phyloP scores from a whole-genome alignment of 2,888 invertebrate genomes.

The Andrena fulva region DNA sequence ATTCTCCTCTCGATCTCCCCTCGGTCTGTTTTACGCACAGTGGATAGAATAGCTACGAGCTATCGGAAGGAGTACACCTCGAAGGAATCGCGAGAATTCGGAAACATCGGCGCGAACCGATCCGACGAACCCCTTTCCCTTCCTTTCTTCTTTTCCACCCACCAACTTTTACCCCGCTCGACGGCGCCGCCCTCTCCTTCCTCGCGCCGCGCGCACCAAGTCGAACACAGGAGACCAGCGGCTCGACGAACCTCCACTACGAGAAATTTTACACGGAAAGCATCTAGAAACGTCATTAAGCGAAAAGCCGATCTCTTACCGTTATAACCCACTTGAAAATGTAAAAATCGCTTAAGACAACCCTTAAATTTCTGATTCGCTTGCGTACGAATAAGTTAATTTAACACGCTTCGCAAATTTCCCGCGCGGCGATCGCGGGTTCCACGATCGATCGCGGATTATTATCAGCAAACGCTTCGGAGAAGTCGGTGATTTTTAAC shows the following conservation, averaged over 20 bases:
- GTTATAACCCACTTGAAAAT: constrained; percentile 74
- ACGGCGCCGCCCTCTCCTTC: not conserved
- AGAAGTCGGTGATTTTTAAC: constrained; percentile 19
- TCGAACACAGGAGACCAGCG: constrained; percentile 25
- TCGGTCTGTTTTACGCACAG: not conserved
- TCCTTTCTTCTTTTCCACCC: not conserved
- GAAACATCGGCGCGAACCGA: constrained; percentile 27
- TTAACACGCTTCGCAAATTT: constrained; percentile 25
- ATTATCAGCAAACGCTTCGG: not conserved
- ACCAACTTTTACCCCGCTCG: too few species aligned
- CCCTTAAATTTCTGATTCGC: constrained; percentile 26
- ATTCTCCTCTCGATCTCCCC: constrained; percentile 15
- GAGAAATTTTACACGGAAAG: constrained; percentile 74
- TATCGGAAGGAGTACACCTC: not conserved
- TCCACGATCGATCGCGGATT: not conserved
- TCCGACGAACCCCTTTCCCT: not conserved
- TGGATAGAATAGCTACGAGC: not conserved
- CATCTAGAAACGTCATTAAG: constrained; percentile 73
- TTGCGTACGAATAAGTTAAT: constrained; percentile 37
- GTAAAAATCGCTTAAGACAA: constrained; percentile 78
- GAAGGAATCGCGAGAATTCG: constrained; percentile 21
- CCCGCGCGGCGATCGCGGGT: not conserved
- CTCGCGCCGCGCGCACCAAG: not conserved
- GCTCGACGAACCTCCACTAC: constrained; percentile 63
- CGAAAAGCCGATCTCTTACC: constrained; percentile 62